A percentile compares a stretch with the other conserved stretches of the same genome.
These are phyloP conservation scores for Drosophila ironensis DNA, from an alignment of 1,140 invertebrate genomes.

Conservation along the genomic window DNA sequence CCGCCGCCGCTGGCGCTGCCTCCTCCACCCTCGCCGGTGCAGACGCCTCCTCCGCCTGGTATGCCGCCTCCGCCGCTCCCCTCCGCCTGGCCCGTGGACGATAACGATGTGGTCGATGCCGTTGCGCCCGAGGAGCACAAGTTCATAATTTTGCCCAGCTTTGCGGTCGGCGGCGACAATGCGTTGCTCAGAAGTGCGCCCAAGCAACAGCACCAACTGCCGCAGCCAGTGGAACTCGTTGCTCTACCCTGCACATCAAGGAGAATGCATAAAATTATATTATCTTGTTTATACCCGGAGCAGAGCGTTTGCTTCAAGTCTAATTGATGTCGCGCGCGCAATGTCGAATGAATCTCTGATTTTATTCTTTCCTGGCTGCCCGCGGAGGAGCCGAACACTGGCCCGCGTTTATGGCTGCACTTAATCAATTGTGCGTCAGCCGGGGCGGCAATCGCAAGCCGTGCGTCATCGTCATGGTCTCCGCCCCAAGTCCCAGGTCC, in stretches of 20 bases:
- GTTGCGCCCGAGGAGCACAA: constrained; percentile 81
- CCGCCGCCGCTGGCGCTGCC: constrained; percentile 24
- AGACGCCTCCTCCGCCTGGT: constrained; percentile 12
- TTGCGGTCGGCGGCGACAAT: constrained; percentile 77
- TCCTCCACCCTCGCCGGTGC: constrained; percentile 35
- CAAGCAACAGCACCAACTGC: constrained; percentile 62
- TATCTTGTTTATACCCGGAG: background rate
- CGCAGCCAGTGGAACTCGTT: constrained; percentile 59
- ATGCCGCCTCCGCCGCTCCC: constrained; percentile 51
- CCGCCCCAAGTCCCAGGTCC: constrained; percentile 5
- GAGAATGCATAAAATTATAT: background rate
- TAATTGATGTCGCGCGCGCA: background rate
- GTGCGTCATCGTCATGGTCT: constrained; percentile 51
- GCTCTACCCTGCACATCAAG: constrained; percentile 40
- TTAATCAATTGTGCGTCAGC: constrained; percentile 67
- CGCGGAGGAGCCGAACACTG: constrained; percentile 6
- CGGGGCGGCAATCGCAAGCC: constrained; percentile 28
- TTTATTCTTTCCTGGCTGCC: background rate
- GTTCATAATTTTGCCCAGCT: constrained; percentile 82
- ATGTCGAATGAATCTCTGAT: background rate
- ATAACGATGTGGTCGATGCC: constrained; percentile 76
- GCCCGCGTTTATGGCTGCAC: constrained; percentile 53
- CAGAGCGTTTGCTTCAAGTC: background rate
- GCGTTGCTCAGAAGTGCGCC: constrained; percentile 75
- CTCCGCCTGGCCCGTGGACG: constrained; percentile 64